Evolutionary conservation across 2,888 invertebrate species (phyloP).

Genomic region (Drosophila neonasuta): DNA sequence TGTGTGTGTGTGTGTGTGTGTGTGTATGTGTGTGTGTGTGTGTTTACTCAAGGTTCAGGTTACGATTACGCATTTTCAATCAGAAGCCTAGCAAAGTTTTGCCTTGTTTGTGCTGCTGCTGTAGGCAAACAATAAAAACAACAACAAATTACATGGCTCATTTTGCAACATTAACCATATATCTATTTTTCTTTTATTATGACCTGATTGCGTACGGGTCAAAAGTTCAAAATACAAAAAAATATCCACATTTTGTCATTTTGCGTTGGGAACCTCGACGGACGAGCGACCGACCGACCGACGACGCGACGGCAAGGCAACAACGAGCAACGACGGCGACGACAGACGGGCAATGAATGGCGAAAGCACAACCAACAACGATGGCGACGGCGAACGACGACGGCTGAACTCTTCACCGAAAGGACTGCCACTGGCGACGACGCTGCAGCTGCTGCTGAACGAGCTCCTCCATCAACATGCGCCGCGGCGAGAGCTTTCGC

Average conservation of each 20-base stretch:
- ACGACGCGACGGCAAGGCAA: constrained; percentile 5
- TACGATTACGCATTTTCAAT: constrained; percentile 75
- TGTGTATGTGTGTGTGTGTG: constrained; percentile 44
- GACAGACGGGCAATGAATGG: constrained; percentile 31
- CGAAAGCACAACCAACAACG: constrained; percentile 34
- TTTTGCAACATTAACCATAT: constrained; percentile 31
- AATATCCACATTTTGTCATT: constrained; percentile 73
- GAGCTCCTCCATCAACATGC: constrained; percentile 42
- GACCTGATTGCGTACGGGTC: constrained; percentile 80
- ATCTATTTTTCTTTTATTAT: constrained; percentile 41
- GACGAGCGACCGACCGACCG: constrained; percentile 1
- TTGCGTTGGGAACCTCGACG: constrained; percentile 56
- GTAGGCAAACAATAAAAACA: constrained; percentile 27
- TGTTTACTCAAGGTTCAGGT: constrained; percentile 77
- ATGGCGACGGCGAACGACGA: constrained; percentile 30
- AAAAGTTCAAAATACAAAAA: constrained; percentile 75
- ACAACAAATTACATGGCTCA: constrained; percentile 30
- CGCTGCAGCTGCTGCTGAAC: constrained; percentile 68
- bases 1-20: constrained; percentile 29
- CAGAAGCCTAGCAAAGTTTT: constrained; percentile 37
- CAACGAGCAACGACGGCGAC: constrained; percentile 34
- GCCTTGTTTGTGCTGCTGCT: constrained; percentile 18
- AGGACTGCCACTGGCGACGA: constrained; percentile 71
- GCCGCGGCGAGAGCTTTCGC: constrained; percentile 48
- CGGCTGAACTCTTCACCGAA: constrained; percentile 76